Conservation (phyloP, 2,888 invertebrate species). For the Gnatocerus cornutus region DNA sequence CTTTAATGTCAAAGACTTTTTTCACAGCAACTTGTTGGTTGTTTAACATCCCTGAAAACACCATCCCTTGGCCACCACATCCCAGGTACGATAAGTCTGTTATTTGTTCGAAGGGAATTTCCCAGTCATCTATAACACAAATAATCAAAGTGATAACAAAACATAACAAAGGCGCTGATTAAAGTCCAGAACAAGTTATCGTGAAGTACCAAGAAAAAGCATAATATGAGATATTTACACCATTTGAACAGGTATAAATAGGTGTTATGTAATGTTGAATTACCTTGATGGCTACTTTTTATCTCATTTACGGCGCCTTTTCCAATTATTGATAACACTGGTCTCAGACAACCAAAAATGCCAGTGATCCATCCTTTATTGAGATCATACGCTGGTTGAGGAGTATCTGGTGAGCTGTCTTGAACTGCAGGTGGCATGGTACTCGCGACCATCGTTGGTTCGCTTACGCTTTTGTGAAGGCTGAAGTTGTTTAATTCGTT, state of each 20-base stretch:
- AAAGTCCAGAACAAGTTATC: background rate
- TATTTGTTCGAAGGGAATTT: slow-evolving; percentile 94
- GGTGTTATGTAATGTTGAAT: too few relatives aligned
- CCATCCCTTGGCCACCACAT: slow-evolving; percentile 96
- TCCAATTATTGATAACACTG: slow-evolving; percentile 90
- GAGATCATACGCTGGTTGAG: slow-evolving; percentile 69
- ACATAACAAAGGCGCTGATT: too few relatives aligned
- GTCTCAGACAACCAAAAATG: slow-evolving; percentile 90
- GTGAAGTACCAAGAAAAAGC: too few relatives aligned
- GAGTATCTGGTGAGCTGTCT: slow-evolving; percentile 72
- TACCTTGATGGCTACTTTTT: slow-evolving; percentile 76
- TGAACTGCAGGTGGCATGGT: slow-evolving; percentile 64
- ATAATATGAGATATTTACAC: too few relatives aligned
- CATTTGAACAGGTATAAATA: too few relatives aligned
- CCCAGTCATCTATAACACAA: slow-evolving; percentile 86
- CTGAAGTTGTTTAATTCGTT: slow-evolving; percentile 77
- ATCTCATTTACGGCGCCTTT: slow-evolving; percentile 83
- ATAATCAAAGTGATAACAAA: background rate
- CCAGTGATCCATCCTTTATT: slow-evolving; percentile 87
- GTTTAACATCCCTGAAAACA: slow-evolving; percentile 89
- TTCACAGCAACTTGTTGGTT: slow-evolving; percentile 96
- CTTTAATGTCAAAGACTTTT: slow-evolving; percentile 92
- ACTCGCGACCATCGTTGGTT: slow-evolving; percentile 67
- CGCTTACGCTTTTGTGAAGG: slow-evolving; percentile 64
- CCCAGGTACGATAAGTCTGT: slow-evolving; percentile 93